Conservation (phyloP, 2,797 vertebrate genomes). For the Myotis daubentonii region DNA sequence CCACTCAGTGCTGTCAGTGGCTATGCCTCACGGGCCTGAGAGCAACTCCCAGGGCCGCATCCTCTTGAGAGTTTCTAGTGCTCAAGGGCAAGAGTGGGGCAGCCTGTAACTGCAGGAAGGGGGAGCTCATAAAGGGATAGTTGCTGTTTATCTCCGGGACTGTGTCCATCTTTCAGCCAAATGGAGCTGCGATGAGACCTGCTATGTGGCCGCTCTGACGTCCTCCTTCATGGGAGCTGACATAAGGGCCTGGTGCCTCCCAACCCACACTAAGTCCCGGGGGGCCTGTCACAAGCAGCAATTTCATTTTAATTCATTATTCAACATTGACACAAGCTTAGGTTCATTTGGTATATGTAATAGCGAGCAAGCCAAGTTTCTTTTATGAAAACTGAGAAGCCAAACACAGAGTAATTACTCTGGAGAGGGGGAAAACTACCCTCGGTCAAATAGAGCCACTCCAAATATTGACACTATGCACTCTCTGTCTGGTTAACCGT, state of each 20-base stretch:
- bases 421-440: slow-evolving; percentile 68
- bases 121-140: neutral
- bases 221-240: slow-evolving; percentile 1
- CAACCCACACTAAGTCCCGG: slow-evolving; percentile 22
- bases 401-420: slow-evolving; percentile 81
- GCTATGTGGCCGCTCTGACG: neutral
- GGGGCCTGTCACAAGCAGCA: slow-evolving; percentile 57
- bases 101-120: neutral
- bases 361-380: slow-evolving; percentile 77
- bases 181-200: neutral
- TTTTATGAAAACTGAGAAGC: slow-evolving; percentile 79
- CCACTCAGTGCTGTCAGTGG: neutral
- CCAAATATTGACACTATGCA: slow-evolving; percentile 80
- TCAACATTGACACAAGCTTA: slow-evolving; percentile 82
- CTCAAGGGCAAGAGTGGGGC: neutral
- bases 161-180: neutral
- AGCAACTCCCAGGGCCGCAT: neutral
- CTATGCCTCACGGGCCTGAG: neutral
- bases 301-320: slow-evolving; percentile 81
- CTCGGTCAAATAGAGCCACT: slow-evolving; percentile 72
- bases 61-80: neutral
- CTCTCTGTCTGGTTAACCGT: slow-evolving; percentile 67
- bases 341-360: slow-evolving; percentile 78
- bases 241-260: neutral
- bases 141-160: neutral